A percentile compares a stretch with the other conserved stretches of the same genome.
Conservation (phyloP, 2,113 vertebrate species). For the Polyodon spathula region DNA sequence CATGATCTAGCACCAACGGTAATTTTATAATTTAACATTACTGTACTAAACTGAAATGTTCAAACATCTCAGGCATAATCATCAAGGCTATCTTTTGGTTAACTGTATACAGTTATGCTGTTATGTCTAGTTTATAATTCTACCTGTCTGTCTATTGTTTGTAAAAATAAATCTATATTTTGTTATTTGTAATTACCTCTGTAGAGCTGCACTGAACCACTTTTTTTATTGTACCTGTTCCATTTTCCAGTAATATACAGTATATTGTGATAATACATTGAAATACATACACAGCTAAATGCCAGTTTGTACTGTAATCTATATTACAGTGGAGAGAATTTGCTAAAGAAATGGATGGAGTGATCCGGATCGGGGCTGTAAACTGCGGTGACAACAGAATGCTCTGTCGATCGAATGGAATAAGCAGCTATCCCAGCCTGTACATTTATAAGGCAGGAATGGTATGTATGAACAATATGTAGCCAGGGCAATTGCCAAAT, state of each 20-base stretch:
- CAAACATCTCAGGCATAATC: neutral
- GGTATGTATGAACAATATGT: conserved; percentile 56
- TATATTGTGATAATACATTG: no score
- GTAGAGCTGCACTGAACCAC: no score
- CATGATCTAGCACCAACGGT: conserved; percentile 91
- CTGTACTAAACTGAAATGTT: neutral
- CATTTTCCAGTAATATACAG: no score
- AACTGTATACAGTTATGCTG: no score
- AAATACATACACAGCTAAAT: no score
- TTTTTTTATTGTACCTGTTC: neutral
- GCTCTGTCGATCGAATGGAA: conserved; percentile 83
- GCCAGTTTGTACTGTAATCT: neutral
- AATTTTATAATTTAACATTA: conserved; percentile 21
- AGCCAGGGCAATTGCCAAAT: no score
- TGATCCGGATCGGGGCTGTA: conserved; percentile 86
- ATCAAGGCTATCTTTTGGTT: no score
- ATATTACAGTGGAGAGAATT: conserved; percentile 83
- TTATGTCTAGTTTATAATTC: no score
- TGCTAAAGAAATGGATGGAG: conserved; percentile 92
- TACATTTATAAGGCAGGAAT: conserved; percentile 73
- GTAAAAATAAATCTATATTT: no score
- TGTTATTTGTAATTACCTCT: no score
- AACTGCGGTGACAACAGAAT: conserved; percentile 92
- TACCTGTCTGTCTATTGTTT: no score
- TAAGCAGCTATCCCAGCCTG: conserved; percentile 89